These are phyloP conservation scores for Tetramorium alpestre DNA, from an alignment of 1,140 invertebrate species.

Conservation along the genomic window DNA sequence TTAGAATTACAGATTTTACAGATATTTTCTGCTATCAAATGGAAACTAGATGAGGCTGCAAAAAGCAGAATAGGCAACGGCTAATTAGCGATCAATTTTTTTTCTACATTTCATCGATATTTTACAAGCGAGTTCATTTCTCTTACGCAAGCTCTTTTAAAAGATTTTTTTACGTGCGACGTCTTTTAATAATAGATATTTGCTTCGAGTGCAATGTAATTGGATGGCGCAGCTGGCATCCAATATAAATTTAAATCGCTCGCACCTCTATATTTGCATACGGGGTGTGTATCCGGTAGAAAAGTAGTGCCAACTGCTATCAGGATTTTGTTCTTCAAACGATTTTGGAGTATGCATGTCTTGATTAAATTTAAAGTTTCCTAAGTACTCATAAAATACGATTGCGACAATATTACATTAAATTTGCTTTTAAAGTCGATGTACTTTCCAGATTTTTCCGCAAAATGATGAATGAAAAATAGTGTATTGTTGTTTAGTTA, in stretches of 20 bases:
- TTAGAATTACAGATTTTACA: background rate
- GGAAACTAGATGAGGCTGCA: background rate
- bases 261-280: conserved; percentile 19
- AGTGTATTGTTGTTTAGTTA: background rate
- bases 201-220: conserved; percentile 21
- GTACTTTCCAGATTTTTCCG: background rate
- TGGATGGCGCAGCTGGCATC: background rate
- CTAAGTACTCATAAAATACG: background rate
- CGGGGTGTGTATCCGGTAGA: background rate
- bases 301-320: background rate
- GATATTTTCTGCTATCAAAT: background rate
- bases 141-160: background rate
- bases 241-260: conserved; percentile 40
- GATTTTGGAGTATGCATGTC: background rate
- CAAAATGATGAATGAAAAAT: background rate
- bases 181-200: background rate
- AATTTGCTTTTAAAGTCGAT: background rate
- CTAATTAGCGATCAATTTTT: background rate
- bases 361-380: conserved; percentile 1
- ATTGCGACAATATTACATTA: background rate
- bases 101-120: background rate
- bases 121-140: background rate
- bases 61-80: background rate
- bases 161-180: background rate
- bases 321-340: background rate